Conservation (phyloP, 2,797 vertebrate species). For the Siniperca scherzeri region DNA sequence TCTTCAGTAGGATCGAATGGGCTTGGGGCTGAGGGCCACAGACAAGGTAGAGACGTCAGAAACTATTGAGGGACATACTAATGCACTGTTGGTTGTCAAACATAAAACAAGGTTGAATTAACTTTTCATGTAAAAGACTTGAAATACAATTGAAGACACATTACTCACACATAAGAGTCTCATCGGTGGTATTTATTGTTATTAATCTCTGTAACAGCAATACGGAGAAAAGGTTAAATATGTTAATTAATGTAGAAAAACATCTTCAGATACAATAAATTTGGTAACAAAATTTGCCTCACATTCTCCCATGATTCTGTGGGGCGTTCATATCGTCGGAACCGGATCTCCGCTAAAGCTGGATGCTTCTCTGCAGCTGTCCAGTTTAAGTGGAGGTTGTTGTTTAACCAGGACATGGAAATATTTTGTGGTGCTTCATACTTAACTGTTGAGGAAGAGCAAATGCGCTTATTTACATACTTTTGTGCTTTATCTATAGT, state of each 20-base stretch:
- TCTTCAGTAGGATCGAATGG: no score
- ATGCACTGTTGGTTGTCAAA: neutral
- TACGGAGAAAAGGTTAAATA: neutral
- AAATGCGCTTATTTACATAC: neutral
- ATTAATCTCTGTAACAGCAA: constrained; percentile 55
- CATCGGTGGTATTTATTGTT: constrained; percentile 9
- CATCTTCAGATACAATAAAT: neutral
- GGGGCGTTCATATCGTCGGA: neutral
- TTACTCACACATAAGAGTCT: constrained; percentile 55
- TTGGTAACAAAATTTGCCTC: neutral
- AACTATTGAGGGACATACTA: no score
- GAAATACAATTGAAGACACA: neutral
- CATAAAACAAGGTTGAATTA: neutral
- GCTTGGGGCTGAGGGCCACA: no score
- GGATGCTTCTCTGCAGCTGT: neutral
- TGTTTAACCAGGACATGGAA: constrained; percentile 52
- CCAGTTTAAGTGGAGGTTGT: constrained; percentile 67
- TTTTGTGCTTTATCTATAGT: neutral
- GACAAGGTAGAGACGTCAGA: no score
- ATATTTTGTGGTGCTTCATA: constrained; percentile 62
- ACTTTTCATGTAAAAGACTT: neutral
- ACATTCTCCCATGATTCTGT: constrained; percentile 61
- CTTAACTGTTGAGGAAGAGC: constrained; percentile 71
- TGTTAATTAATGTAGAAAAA: neutral
- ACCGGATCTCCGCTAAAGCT: constrained; percentile 60